Base-by-base conservation (phyloP, 1,140 invertebrate species). In the Rhagoletis pomonella region DNA sequence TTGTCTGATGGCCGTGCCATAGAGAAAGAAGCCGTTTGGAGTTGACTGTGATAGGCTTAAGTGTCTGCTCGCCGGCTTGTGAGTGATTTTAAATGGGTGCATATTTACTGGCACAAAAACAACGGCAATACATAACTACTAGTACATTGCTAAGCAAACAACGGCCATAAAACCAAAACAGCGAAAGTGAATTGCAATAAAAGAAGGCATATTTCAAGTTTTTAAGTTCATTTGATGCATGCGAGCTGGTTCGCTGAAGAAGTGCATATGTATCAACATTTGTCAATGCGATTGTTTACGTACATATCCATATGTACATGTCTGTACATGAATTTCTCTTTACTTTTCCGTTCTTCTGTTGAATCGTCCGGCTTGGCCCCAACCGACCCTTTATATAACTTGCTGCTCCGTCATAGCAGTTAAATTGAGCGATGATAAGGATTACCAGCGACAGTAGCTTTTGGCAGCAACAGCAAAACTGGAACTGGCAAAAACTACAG, bases 41-140 rank as follows among this genome's bases (percentile, higher is more conserved):
- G 17, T 9, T 47, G 67, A 39, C 42, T 14, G 17, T 81, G 73
- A 81, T 81, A 81, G 73, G 73, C 44, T 81, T 81, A 81, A 81
- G 3, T 55, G 47, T 81, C 73, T 81, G 73, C 47, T 81, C 55
- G 47, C 73, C 73, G 47, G 44, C 44, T 29, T 81, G 44, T 81
- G 47, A 55, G 73, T 81, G 73, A 81, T 81, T 81, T 81, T 81
- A 81, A 81, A 81, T 81, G 73, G 73, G 47, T n/a, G 19, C 73
- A 81, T 81, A 81, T 19, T 55, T 50, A 9, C 73, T 58, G 19
- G 10, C 50, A 55, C 44, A 55, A 55, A 50, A 81, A 55, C 44
- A 55, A 81, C 73, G n/a, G 42, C 14, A 55, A 81, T 29, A 29
- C 29, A 29, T 55, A 55, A 81, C 17, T 6, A n/a, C 73, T 29